Evolutionary conservation across 2,113 vertebrate genomes (phyloP), one percentile per base, ranked within the genome.

Genomic region (Burhinus oedicnemus): DNA sequence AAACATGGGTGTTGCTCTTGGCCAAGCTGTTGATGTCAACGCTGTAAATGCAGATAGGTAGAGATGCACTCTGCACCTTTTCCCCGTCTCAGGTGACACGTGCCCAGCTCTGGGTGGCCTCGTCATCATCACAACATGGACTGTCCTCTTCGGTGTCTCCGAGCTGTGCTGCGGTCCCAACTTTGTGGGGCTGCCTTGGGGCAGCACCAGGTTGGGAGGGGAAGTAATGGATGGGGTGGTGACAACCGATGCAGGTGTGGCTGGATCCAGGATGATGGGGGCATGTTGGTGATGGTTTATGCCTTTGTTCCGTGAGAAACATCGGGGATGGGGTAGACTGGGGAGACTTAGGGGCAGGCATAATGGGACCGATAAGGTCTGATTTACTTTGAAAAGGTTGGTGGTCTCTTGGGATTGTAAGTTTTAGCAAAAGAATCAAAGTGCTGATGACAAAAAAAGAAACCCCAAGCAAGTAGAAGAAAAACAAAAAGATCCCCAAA

Each of bases 101-200:
- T 36, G 49, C 42, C 14, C 36, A 23, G 36, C 34, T 64, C 38
- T 58, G 42, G 45, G 58, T 49, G 65, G 38, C 49, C 18, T 55
- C 2, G 2, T 26, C 4, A 0, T 38, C 30, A 9, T 42, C 23
- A 3, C 55, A 45, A 23, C 16, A 9, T 7, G 32, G 23, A 2
- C 47, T 42, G 38, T 44, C 45, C 23, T 66, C 9, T 9, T 11
- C 11, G 13, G n/a, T 65, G 20, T 42, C 49, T 44, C 22, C 2
- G 13, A 70, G 74, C 40, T 74, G 36, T 20, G 14, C 30, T 11
- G 9, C 3, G 2, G 21, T 38, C 64, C 27, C 64, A 45, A 38
- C 34, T 83, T 58, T 13, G 34, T 12, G 29, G 66, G n/a, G n/a
- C n/a, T 82, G 42, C 45, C 32, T 23, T 61, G 29, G n/a, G 47